Percentiles rank a stretch among this genome's conserved stretches.
Conservation (phyloP, 2,113 vertebrate genomes). For the Myiozetetes cayanensis region DNA sequence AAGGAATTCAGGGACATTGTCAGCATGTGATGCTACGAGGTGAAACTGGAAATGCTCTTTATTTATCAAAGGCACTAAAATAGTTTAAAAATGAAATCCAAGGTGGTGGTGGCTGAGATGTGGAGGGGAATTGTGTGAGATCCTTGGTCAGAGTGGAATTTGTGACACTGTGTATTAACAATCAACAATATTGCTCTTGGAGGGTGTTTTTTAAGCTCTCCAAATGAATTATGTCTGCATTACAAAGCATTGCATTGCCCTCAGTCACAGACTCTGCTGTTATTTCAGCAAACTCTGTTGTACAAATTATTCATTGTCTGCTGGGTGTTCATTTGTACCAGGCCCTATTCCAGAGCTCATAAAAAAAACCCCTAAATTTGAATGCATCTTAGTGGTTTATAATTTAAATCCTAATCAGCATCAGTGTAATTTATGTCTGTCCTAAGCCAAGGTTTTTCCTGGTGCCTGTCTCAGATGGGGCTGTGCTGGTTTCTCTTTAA, state of each 20-base stretch:
- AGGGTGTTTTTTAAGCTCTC: background rate
- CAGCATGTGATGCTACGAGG: rapidly evolving
- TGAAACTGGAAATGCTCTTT: background rate
- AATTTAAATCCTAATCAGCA: background rate
- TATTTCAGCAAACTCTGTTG: background rate
- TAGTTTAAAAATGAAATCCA: background rate
- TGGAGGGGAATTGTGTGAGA: no score
- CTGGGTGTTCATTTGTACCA: background rate
- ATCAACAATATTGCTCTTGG: background rate
- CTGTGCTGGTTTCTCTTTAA: background rate
- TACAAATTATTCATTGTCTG: background rate
- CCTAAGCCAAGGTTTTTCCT: background rate
- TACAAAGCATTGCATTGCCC: rapidly evolving
- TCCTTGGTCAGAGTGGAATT: background rate
- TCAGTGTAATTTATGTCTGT: background rate
- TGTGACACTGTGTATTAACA: background rate
- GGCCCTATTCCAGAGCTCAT: background rate
- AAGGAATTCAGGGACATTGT: background rate
- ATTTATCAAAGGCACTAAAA: background rate
- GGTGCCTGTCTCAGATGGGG: rapidly evolving
- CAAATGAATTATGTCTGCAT: background rate
- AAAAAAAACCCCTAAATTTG: background rate
- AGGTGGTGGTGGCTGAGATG: background rate
- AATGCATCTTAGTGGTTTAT: background rate
- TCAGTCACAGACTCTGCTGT: background rate